Evolutionary conservation across 2,888 invertebrate genomes (phyloP).

Genomic region (Tholera decimalis): DNA sequence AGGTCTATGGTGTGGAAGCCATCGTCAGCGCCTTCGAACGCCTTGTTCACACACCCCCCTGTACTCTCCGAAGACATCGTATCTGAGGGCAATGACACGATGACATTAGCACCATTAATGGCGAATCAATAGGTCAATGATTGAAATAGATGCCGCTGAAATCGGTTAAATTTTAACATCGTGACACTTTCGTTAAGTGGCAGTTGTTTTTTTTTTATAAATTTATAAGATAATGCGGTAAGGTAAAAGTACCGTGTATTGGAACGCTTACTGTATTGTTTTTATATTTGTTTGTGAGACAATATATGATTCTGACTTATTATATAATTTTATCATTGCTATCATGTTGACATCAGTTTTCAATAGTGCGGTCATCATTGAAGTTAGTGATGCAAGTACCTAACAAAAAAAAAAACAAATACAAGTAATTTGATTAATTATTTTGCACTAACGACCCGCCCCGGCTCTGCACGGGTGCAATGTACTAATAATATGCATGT

Average conservation of each 20-base stretch:
- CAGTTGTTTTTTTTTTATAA: neutral
- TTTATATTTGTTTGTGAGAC: too few species aligned
- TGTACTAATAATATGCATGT: too few species aligned
- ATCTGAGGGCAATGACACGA: slow-evolving; percentile 52
- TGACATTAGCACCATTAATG: slow-evolving; percentile 21
- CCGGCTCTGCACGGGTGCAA: too few species aligned
- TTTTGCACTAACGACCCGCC: too few species aligned
- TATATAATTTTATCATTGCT: too few species aligned
- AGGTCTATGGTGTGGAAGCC: slow-evolving; percentile 89
- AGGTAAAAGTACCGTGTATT: neutral
- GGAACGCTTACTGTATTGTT: neutral
- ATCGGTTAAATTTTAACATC: slow-evolving; percentile 15
- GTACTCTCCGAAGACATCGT: slow-evolving; percentile 68
- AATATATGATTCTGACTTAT: too few species aligned
- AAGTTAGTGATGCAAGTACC: too few species aligned
- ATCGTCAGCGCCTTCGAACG: slow-evolving; percentile 84
- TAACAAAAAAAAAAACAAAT: too few species aligned
- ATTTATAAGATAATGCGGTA: neutral
- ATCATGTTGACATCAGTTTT: too few species aligned
- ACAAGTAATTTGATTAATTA: too few species aligned
- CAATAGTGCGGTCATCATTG: too few species aligned
- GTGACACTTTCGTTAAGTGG: neutral
- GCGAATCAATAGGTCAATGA: slow-evolving; percentile 18
- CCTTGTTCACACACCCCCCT: slow-evolving; percentile 85
- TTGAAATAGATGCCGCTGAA: slow-evolving; percentile 18